A percentile compares a stretch with the other conserved stretches of the same genome.
phyloP scores from a whole-genome alignment of 2,113 vertebrate genomes.

The Cinclus mexicanus region DNA sequence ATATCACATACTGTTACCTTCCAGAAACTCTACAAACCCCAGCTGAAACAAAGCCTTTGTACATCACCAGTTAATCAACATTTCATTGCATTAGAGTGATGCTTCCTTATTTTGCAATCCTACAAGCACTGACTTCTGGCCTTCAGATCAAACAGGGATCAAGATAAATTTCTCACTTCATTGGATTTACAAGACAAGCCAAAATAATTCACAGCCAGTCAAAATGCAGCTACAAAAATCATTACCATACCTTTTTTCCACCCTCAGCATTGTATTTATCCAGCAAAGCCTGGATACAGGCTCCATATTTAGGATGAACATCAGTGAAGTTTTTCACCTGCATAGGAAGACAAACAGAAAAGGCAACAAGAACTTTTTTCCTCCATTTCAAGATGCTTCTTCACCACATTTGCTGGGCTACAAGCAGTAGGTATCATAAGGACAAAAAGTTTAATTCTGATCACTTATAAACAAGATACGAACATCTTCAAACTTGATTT shows the following conservation, averaged over 20 bases:
- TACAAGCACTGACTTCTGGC: not conserved
- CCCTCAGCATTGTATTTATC: conserved; percentile 82
- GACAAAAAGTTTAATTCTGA: not conserved
- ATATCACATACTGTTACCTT: not conserved
- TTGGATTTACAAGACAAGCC: not conserved
- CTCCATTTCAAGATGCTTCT: not conserved
- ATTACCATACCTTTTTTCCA: conserved; percentile 74
- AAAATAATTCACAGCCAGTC: not conserved
- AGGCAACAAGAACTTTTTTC: not conserved
- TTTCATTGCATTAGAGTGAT: not conserved
- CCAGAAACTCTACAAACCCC: not conserved
- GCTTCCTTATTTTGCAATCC: not conserved
- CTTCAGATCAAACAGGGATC: not conserved
- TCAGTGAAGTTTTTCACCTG: conserved; percentile 88
- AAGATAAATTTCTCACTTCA: not conserved
- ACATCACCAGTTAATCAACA: not conserved
- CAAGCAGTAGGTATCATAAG: not conserved
- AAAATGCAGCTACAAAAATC: not conserved
- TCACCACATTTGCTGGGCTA: not conserved
- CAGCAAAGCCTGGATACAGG: conserved; percentile 79
- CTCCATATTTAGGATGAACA: conserved; percentile 85
- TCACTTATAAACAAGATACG: not conserved
- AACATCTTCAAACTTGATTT: not conserved
- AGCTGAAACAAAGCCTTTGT: not conserved
- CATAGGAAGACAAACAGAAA: not conserved